Evolutionary conservation across 2,888 invertebrate genomes (phyloP).

Genomic region (Rugalucina vietnamica): DNA sequence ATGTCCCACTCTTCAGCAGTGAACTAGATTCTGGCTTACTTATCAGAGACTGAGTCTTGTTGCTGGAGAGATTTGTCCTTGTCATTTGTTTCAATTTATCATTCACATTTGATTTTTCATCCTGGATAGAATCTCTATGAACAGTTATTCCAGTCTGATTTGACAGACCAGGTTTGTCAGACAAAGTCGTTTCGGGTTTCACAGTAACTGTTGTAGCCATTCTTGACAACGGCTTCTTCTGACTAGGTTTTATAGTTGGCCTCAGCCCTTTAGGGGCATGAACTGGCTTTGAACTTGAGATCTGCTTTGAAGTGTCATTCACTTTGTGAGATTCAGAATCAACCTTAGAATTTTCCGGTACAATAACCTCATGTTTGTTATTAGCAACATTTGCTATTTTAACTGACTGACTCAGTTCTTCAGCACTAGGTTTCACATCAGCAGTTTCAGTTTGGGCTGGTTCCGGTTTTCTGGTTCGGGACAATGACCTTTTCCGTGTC

Average conservation of each 20-base stretch:
- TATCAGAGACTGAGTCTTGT: not conserved
- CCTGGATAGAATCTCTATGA: conserved; percentile 23
- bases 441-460: not conserved
- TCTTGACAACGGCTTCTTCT: not conserved
- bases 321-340: not conserved
- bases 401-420: not conserved
- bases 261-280: not conserved
- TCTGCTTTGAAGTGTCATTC: not conserved
- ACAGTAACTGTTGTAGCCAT: not conserved
- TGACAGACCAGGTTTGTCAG: not conserved
- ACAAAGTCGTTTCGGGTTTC: too few relatives aligned
- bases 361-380: not conserved
- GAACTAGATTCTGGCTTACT: not conserved
- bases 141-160: conserved; percentile 13
- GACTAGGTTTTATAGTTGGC: not conserved
- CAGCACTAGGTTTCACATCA: not conserved
- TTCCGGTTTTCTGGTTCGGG: not conserved
- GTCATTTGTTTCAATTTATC: not conserved
- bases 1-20: not conserved
- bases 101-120: not conserved
- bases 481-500: not conserved
- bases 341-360: not conserved
- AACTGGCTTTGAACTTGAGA: not conserved
- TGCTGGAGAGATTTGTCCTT: not conserved
- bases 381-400: not conserved